Conservation (phyloP, 2,888 invertebrate genomes). For the Rotaria socialis region DNA sequence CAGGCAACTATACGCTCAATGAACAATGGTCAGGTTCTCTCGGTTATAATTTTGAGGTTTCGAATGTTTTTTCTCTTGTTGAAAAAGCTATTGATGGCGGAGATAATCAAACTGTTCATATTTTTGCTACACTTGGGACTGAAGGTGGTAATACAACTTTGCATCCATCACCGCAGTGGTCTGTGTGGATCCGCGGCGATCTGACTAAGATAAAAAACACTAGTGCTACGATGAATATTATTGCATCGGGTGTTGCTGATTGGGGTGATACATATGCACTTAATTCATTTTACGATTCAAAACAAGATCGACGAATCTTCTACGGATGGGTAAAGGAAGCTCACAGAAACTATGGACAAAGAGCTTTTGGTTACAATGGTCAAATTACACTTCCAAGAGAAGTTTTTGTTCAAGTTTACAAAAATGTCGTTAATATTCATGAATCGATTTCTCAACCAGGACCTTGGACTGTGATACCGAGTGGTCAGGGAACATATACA, state of each 20-base stretch:
- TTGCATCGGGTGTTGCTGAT: constrained; percentile 14
- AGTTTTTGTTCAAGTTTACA: constrained; percentile 23
- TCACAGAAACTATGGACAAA: neutral
- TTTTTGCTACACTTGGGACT: neutral
- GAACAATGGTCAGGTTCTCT: neutral
- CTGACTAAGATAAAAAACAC: neutral
- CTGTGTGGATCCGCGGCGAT: neutral
- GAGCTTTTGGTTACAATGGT: constrained; percentile 2
- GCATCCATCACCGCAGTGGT: neutral
- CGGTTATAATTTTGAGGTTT: neutral
- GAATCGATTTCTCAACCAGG: neutral
- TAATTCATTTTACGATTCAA: neutral
- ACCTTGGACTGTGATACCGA: neutral
- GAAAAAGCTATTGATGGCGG: constrained; percentile 5
- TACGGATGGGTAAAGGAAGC: neutral
- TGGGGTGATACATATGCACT: constrained; percentile 32
- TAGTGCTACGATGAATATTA: neutral
- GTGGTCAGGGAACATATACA: neutral
- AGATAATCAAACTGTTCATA: neutral
- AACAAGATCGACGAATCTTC: neutral
- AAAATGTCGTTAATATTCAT: neutral
- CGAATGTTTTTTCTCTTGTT: neutral
- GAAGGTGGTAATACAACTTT: constrained; percentile 26
- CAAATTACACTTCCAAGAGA: constrained; percentile 25
- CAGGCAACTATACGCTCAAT: neutral